These are phyloP conservation scores for Sebastes vulpes DNA, from an alignment of 2,797 vertebrate species.

Conservation along the genomic window DNA sequence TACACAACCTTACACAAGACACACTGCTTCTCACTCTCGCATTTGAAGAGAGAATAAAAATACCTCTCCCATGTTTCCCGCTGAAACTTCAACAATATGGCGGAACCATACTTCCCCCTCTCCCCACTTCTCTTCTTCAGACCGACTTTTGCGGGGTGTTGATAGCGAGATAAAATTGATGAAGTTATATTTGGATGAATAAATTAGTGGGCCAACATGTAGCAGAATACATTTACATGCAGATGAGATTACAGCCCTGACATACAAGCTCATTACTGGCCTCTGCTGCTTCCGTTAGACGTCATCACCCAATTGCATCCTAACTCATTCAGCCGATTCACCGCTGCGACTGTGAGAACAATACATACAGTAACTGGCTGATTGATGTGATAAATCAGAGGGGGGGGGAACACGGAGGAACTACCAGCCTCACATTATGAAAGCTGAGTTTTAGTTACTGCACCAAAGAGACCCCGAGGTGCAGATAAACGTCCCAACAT, in stretches of 20 bases:
- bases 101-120: not conserved
- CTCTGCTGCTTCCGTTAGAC: constrained; percentile 38
- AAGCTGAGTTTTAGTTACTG: constrained; percentile 40
- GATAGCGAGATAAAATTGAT: constrained; percentile 63
- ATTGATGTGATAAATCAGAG: constrained; percentile 59
- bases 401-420: not conserved
- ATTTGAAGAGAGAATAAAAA: constrained; percentile 22
- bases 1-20: constrained; percentile 60
- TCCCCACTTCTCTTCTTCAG: not conserved
- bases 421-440: constrained; percentile 22
- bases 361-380: constrained; percentile 41
- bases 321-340: constrained; percentile 49
- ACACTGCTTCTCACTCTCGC: constrained; percentile 42
- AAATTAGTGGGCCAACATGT: constrained; percentile 66
- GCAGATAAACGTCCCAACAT: constrained; percentile 39
- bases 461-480: constrained; percentile 22
- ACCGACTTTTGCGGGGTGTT: not conserved
- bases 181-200: constrained; percentile 72
- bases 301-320: constrained; percentile 51
- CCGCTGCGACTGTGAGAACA: constrained; percentile 53
- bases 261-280: constrained; percentile 68
- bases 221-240: constrained; percentile 75
- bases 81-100: constrained; percentile 1
- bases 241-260: constrained; percentile 69
- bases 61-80: not conserved